Base-by-base conservation (phyloP, 1,140 invertebrate species). In the Campoletis sonorensis region DNA sequence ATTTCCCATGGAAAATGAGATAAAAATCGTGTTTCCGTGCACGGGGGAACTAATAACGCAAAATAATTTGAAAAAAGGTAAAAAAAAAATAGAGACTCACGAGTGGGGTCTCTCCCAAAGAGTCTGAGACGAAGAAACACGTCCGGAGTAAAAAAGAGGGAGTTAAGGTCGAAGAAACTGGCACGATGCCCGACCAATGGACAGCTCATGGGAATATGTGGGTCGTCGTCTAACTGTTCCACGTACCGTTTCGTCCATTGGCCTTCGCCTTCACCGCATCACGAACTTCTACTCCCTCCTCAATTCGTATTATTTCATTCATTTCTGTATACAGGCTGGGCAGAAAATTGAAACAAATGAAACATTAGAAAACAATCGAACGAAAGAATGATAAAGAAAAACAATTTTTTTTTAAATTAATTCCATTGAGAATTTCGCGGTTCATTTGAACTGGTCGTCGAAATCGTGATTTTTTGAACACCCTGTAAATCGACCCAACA, bases 161-260 rank as follows among this genome's bases (percentile, higher is more conserved):
- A 80, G 85, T 68, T 85, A 87, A 86, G 83, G 84, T 85, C 83
- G 84, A 88, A 84, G 83, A 86, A 87, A 87, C 86, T 86, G 85
- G 86, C 84, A 87, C 85, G 85, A 85, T 87, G 85, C 83, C 82
- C 80, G 85, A 82, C 83, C 82, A 85, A 79, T 85, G 73, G 84
- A 86, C 83, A 85, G 71, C 84, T 86, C 85, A 79, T 83, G 51
- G 79, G 80, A 76, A 84, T 87, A 87, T 87, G 85, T 89, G 85
- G 87, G 87, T 88, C 88, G 84, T 86, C 87, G 87, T 85, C 87
- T 89, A 89, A 89, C 87, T 89, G 87, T 89, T 89, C 81, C 84
- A 81, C 87, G 86, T 88, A 89, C 88, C 86, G 85, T 87, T 87
- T 86, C 85, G 84, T 85, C 85, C 81, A 84, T 80, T 79, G 82